phyloP scores from a whole-genome alignment of 1,140 invertebrate genomes.

The Drosophila nigromelanica region DNA sequence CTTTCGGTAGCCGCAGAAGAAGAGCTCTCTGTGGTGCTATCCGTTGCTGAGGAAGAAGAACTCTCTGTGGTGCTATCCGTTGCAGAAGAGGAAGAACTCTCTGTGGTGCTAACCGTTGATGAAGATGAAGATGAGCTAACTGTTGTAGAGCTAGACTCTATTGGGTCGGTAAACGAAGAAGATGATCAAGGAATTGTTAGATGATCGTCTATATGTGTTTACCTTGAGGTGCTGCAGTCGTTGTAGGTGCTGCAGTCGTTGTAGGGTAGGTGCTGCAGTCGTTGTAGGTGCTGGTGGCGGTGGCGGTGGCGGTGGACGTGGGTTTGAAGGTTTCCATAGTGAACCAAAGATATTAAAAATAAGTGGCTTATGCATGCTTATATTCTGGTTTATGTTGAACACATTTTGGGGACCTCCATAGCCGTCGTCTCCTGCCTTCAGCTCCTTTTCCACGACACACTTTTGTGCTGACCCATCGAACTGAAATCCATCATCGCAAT shows the following conservation, averaged over 20 bases:
- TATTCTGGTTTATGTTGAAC: constrained; percentile 38
- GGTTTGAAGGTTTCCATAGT: neutral
- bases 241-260: neutral
- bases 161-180: neutral
- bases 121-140: neutral
- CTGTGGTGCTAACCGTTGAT: neutral
- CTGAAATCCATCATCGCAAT: constrained; percentile 21
- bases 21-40: constrained; percentile 12
- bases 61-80: constrained; percentile 1
- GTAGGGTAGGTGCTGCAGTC: too few species aligned
- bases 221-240: neutral
- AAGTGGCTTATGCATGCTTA: constrained; percentile 24
- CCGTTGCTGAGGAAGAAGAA: neutral
- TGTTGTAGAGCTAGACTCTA: neutral
- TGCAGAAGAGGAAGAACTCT: neutral
- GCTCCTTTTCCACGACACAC: neutral
- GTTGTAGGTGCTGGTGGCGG: too few species aligned
- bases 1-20: neutral
- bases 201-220: neutral
- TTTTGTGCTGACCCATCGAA: constrained; percentile 25
- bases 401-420: neutral
- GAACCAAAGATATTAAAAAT: constrained; percentile 38
- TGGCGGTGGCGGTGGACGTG: neutral
- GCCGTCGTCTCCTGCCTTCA: neutral
- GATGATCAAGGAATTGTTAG: neutral